A percentile compares a stretch with the other conserved stretches of the same genome.
Conservation (phyloP, 2,888 invertebrate genomes). For the Julus scandinavius region DNA sequence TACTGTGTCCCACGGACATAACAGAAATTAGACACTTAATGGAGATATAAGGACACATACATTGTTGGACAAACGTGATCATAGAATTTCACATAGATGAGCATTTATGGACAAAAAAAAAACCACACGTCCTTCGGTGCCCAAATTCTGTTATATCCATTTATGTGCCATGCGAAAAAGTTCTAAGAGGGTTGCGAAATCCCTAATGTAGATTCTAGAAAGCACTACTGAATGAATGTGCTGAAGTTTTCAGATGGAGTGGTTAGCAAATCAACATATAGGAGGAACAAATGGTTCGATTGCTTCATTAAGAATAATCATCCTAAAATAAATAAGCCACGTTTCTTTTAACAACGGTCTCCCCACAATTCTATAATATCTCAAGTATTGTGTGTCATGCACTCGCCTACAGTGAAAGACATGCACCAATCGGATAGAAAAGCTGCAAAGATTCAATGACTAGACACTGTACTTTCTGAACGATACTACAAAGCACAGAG, state of each 20-base stretch:
- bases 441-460: constrained; percentile 37
- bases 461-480: constrained; percentile 8
- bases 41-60: too few relatives aligned
- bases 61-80: too few relatives aligned
- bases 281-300: background rate
- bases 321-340: background rate
- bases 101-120: too few relatives aligned
- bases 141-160: too few relatives aligned
- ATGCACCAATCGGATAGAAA: background rate
- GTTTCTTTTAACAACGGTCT: background rate
- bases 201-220: background rate
- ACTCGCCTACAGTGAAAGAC: background rate
- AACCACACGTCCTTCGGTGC: too few relatives aligned
- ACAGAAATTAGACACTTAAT: too few relatives aligned
- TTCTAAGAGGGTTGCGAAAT: too few relatives aligned
- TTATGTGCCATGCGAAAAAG: too few relatives aligned
- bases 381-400: background rate
- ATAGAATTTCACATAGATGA: too few relatives aligned
- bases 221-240: background rate
- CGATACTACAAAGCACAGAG: background rate
- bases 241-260: too few relatives aligned
- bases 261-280: background rate
- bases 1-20: too few relatives aligned
- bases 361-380: background rate
- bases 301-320: background rate